Percentiles rank a stretch among this genome's conserved stretches.
These are phyloP conservation scores for Oreochromis mossambicus DNA, from an alignment of 2,797 vertebrate species.

Conservation along the genomic window DNA sequence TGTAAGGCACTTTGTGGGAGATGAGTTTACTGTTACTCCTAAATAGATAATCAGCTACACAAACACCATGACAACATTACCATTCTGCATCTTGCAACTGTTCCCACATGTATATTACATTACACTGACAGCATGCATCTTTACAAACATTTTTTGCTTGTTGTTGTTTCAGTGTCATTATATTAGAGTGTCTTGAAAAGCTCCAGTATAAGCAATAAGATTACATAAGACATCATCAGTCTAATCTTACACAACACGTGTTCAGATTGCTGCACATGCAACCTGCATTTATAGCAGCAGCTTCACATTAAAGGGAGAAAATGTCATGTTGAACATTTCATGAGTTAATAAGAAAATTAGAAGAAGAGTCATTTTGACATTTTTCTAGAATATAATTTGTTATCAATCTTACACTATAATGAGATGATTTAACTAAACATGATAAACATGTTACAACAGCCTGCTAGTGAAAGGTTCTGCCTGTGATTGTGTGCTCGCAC, in stretches of 20 bases:
- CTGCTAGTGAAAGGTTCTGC: neutral
- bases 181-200: neutral
- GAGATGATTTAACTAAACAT: neutral
- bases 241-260: neutral
- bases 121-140: neutral
- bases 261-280: neutral
- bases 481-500: neutral
- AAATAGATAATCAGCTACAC: neutral
- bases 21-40: neutral
- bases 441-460: neutral
- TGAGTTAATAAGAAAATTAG: neutral
- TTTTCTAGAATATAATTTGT: neutral
- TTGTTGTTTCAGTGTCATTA: neutral
- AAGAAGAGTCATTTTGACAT: neutral
- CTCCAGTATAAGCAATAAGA: neutral
- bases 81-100: neutral
- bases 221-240: neutral
- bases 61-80: neutral
- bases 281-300: neutral
- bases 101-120: neutral
- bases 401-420: neutral
- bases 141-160: neutral
- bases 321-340: neutral
- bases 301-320: neutral
- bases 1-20: neutral